Conservation (phyloP, 1,140 invertebrate genomes). For the Rhagoletis pomonella region DNA sequence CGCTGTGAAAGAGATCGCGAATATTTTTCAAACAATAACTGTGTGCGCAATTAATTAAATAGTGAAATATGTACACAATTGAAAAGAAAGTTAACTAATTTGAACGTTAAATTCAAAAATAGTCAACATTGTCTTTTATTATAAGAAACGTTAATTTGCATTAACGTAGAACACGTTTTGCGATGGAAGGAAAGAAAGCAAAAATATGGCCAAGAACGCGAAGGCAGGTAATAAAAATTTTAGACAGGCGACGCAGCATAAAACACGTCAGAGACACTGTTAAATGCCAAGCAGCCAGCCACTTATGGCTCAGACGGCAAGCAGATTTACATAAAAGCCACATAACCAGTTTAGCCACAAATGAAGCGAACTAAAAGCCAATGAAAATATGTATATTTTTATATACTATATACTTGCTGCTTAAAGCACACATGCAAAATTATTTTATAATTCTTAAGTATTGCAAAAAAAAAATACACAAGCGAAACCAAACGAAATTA, state of each 20-base stretch:
- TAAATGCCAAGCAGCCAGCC: neutral
- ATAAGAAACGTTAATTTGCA: too few relatives aligned
- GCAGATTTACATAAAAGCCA: constrained; percentile 27
- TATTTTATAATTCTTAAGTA: too few relatives aligned
- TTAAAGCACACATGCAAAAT: too few relatives aligned
- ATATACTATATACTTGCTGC: neutral
- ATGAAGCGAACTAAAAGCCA: constrained; percentile 6
- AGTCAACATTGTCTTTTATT: too few relatives aligned
- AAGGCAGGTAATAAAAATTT: neutral
- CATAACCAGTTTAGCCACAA: constrained; percentile 20
- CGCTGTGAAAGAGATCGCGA: neutral
- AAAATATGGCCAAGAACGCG: constrained; percentile 11
- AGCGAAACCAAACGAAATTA: neutral
- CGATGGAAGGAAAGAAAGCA: neutral
- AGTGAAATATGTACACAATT: neutral
- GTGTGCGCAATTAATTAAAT: neutral
- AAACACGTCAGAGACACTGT: neutral
- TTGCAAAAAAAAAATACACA: neutral
- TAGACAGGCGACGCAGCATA: neutral
- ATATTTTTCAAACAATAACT: neutral
- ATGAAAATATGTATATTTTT: neutral
- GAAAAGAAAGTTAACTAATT: neutral
- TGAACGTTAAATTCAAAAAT: neutral
- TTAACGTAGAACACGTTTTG: too few relatives aligned
- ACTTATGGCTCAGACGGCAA: constrained; percentile 28